phyloP scores from a whole-genome alignment of 2,113 vertebrate species.

The Strix uralensis region DNA sequence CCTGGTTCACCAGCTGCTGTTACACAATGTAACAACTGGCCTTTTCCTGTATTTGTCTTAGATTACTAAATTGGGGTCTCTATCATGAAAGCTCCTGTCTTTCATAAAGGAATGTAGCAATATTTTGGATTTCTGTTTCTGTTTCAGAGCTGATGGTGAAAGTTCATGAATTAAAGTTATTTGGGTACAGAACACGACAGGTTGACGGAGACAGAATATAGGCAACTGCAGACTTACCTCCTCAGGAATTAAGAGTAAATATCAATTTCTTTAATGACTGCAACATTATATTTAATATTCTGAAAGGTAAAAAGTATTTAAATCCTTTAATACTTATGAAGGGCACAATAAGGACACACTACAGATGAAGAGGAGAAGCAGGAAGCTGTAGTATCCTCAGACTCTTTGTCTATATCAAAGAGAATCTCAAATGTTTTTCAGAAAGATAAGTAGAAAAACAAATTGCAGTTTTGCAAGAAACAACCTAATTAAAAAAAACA shows the following conservation, averaged over 20 bases:
- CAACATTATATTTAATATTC: not conserved
- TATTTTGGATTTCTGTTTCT: not conserved
- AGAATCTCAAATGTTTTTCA: not conserved
- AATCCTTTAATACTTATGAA: not conserved
- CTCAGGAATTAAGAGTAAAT: not conserved
- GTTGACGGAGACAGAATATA: not conserved
- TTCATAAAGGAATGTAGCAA: not conserved
- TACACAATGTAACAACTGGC: not conserved
- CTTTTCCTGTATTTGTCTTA: not conserved
- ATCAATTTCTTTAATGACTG: not conserved
- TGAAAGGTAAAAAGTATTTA: not conserved
- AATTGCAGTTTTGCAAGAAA: not conserved
- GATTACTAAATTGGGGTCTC: not conserved
- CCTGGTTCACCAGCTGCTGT: not conserved
- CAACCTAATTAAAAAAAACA: not conserved
- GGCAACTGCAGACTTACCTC: not conserved
- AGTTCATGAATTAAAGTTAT: not conserved
- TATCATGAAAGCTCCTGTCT: not conserved
- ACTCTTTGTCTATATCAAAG: not conserved
- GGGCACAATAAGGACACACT: not conserved
- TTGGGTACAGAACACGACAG: not conserved
- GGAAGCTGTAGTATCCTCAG: not conserved
- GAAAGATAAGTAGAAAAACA: not conserved
- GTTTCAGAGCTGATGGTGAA: not conserved
- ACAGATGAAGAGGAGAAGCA: not conserved